Percentiles rank a stretch among this genome's conserved stretches.
These are phyloP conservation scores for Drosophila sp. DNA, from an alignment of 1,140 invertebrate species.

Conservation along the genomic window DNA sequence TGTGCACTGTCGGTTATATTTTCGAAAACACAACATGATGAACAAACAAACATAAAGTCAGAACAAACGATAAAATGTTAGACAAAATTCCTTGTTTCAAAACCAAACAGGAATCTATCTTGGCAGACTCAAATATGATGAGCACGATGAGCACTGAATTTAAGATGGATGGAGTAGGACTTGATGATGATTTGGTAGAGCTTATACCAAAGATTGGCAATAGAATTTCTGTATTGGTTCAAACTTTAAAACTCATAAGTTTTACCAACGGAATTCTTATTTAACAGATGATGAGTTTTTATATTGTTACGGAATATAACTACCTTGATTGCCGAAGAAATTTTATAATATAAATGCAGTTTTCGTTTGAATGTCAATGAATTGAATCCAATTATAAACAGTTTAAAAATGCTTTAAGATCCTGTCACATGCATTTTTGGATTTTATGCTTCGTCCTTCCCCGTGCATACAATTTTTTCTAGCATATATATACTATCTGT, in stretches of 20 bases:
- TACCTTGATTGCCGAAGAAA: no score
- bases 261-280: no score
- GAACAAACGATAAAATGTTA: conserved; percentile 42
- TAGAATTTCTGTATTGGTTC: neutral
- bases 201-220: neutral
- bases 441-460: conserved; percentile 7
- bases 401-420: conserved; percentile 5
- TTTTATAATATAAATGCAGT: neutral
- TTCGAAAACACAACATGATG: conserved; percentile 50
- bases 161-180: neutral
- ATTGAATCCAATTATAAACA: neutral
- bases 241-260: no score
- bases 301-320: no score
- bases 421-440: conserved; percentile 32
- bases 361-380: neutral
- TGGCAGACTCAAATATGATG: neutral
- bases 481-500: no score
- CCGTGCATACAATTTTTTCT: conserved; percentile 38
- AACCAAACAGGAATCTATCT: neutral
- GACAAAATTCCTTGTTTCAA: conserved; percentile 6
- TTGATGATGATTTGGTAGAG: no score
- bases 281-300: no score
- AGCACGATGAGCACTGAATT: neutral
- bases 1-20: conserved; percentile 58
- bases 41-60: conserved; percentile 43